A percentile compares a stretch with the other conserved stretches of the same genome.
Evolutionary conservation across 2,113 vertebrate species (phyloP).

Genomic region (Psophia crepitans): DNA sequence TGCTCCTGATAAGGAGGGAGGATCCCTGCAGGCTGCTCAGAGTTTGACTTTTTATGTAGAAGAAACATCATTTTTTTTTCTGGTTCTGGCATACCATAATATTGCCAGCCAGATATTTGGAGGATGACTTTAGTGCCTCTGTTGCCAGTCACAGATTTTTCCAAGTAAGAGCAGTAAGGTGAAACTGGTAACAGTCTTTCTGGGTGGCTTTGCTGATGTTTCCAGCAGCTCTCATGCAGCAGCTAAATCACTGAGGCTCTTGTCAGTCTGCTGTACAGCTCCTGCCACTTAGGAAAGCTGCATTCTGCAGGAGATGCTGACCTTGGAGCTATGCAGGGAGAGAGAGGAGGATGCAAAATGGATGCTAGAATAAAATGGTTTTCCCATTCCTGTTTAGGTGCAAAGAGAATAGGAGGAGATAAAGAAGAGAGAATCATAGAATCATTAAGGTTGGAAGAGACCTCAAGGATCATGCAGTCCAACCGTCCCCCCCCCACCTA

Average conservation of each 20-base stretch:
- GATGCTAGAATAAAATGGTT: not conserved
- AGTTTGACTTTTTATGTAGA: not conserved
- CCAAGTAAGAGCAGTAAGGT: not conserved
- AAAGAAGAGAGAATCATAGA: not conserved
- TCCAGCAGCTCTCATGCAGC: not conserved
- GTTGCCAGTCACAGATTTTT: not conserved
- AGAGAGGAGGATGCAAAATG: not conserved
- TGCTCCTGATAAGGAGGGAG: not conserved
- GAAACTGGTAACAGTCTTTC: not conserved
- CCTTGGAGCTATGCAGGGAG: not conserved
- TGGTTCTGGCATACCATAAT: rapidly evolving
- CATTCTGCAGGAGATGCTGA: not conserved
- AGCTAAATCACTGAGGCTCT: not conserved
- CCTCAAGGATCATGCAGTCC: too few species aligned
- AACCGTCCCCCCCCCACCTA: too few species aligned
- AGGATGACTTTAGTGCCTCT: not conserved
- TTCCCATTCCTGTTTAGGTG: not conserved
- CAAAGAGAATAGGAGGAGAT: not conserved
- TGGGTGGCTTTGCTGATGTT: not conserved
- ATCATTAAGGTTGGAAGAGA: too few species aligned
- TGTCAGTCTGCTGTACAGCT: not conserved
- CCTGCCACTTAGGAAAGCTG: not conserved
- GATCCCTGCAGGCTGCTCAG: not conserved
- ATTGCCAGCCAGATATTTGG: not conserved
- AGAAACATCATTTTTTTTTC: not conserved